Evolutionary conservation across 2,888 invertebrate species (phyloP).

Genomic region (Coecobrya sp.): DNA sequence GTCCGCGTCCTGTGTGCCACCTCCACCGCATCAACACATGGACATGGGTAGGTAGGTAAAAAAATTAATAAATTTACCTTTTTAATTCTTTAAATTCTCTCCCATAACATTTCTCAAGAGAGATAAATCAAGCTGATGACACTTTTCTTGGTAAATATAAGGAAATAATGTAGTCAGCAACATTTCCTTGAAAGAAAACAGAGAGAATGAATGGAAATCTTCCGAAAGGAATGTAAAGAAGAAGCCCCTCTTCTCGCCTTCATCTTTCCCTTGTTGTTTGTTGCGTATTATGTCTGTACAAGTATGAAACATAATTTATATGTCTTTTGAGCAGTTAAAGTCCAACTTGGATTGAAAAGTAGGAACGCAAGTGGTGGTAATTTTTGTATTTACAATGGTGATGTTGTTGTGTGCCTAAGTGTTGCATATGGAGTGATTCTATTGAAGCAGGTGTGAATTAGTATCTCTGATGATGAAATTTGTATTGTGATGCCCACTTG

Average conservation of each 20-base stretch:
- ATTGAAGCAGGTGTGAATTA: slow-evolving; percentile 80
- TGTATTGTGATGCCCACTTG: slow-evolving; percentile 75
- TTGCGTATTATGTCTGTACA: slow-evolving; percentile 33
- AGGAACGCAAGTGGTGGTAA: slow-evolving; percentile 75
- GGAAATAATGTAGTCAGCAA: slow-evolving; percentile 79
- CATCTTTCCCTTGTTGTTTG: slow-evolving; percentile 21
- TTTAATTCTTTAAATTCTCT: slow-evolving; percentile 79
- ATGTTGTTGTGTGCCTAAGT: slow-evolving; percentile 49
- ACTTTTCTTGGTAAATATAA: slow-evolving; percentile 77
- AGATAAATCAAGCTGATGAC: slow-evolving; percentile 80
- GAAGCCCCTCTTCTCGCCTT: slow-evolving; percentile 51
- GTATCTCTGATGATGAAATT: slow-evolving; percentile 75
- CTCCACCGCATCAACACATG: slow-evolving; percentile 35
- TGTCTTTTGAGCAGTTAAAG: slow-evolving; percentile 78
- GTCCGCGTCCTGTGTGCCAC: slow-evolving; percentile 32
- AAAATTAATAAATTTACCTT: slow-evolving; percentile 70
- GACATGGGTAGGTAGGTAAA: slow-evolving; percentile 18
- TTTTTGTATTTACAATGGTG: slow-evolving; percentile 74
- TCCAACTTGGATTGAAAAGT: slow-evolving; percentile 63
- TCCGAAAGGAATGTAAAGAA: slow-evolving; percentile 79
- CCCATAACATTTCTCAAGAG: slow-evolving; percentile 75
- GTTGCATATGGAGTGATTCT: slow-evolving; percentile 36
- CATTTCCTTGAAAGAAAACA: slow-evolving; percentile 73
- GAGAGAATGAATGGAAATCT: slow-evolving; percentile 78
- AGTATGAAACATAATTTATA: slow-evolving; percentile 80